Evolutionary conservation across 1,140 invertebrate genomes (phyloP).

Genomic region (Drosophila nannoptera): DNA sequence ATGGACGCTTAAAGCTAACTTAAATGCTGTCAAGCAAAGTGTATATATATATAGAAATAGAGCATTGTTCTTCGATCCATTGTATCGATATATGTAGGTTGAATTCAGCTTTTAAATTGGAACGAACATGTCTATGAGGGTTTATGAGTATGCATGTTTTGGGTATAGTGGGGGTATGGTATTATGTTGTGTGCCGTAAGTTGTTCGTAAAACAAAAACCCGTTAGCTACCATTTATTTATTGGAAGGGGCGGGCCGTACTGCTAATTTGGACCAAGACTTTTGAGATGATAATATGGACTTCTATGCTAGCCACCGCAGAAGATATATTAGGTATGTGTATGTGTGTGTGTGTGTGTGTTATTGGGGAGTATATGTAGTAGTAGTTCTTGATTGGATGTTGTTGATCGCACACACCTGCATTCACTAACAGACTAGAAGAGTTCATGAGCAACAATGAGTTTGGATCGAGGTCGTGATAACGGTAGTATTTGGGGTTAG

Average conservation of each 20-base stretch:
- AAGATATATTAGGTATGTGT: slow-evolving; percentile 7
- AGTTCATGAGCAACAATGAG: slow-evolving; percentile 79
- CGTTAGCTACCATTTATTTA: not conserved
- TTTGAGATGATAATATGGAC: slow-evolving; percentile 1
- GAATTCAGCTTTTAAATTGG: no score
- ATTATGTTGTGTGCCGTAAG: slow-evolving; percentile 12
- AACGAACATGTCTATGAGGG: no score
- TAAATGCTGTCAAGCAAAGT: no score
- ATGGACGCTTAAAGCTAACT: no score
- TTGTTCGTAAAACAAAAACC: slow-evolving; percentile 4
- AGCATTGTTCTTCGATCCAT: no score
- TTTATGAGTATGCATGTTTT: no score
- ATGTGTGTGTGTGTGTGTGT: slow-evolving; percentile 13
- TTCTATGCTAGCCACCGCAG: slow-evolving; percentile 17
- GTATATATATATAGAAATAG: no score
- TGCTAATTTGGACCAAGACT: no score
- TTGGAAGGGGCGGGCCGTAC: no score
- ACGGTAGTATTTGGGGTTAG: slow-evolving; percentile 71
- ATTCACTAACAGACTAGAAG: slow-evolving; percentile 79
- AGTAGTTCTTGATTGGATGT: slow-evolving; percentile 33
- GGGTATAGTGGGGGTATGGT: slow-evolving; percentile 19
- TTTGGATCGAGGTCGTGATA: slow-evolving; percentile 78
- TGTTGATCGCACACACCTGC: slow-evolving; percentile 75
- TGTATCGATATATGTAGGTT: no score
- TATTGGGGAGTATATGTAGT: slow-evolving; percentile 21